Conservation (phyloP, 2,797 vertebrate species). For the Micromesistius poutassou region DNA sequence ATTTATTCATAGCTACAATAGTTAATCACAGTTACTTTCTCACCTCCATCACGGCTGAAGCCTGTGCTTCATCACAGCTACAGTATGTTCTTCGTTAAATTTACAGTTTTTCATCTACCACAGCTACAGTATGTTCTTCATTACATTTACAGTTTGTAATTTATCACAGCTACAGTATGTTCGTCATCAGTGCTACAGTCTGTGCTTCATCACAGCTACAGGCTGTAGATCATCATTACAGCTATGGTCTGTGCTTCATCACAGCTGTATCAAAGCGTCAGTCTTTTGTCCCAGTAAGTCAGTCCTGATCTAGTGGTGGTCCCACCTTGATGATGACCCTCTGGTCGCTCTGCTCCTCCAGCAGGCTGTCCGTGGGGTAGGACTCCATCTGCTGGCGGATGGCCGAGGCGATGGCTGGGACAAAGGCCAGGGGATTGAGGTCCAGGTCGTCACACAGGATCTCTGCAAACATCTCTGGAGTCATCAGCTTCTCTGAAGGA, state of each 20-base stretch:
- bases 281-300: neutral
- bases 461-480: slow-evolving; percentile 98
- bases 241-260: too few relatives aligned
- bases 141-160: neutral
- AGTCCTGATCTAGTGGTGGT: neutral
- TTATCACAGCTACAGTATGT: neutral
- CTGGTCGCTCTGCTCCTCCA: slow-evolving; percentile 96
- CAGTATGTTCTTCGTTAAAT: neutral
- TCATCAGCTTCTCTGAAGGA: slow-evolving; percentile 91
- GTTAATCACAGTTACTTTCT: neutral
- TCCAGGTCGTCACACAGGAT: slow-evolving; percentile 96
- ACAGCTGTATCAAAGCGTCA: neutral
- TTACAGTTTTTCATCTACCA: too few relatives aligned
- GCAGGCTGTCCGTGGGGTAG: slow-evolving; percentile 90
- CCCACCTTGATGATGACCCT: slow-evolving; percentile 94
- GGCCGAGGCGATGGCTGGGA: slow-evolving; percentile 94
- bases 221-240: too few relatives aligned
- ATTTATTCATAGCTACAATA: neutral
- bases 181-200: too few relatives aligned
- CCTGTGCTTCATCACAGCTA: neutral
- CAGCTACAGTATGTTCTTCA: neutral
- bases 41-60: neutral
- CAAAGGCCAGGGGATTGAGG: slow-evolving; percentile 93
- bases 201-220: too few relatives aligned
- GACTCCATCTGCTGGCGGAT: slow-evolving; percentile 98